A percentile compares a stretch with the other conserved stretches of the same genome.
Evolutionary conservation across 2,888 invertebrate genomes (phyloP).

Genomic region (Erebia palarica): DNA sequence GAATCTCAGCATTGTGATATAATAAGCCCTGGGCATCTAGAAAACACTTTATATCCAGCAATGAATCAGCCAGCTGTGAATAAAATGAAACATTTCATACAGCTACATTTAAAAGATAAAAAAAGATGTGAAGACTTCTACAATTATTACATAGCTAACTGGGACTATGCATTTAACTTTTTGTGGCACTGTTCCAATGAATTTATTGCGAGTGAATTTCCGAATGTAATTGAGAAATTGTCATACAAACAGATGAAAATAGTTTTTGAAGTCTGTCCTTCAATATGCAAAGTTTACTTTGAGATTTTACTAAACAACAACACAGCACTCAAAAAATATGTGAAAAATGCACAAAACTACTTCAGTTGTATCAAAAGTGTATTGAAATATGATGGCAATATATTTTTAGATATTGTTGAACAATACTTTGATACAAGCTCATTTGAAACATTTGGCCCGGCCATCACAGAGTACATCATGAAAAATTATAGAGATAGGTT

Average conservation of each 20-base stretch:
- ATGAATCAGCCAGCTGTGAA: constrained; percentile 60
- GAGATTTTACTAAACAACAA: constrained; percentile 48
- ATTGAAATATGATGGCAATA: constrained; percentile 51
- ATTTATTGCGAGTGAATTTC: constrained; percentile 49
- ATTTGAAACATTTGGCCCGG: constrained; percentile 44
- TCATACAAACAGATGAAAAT: constrained; percentile 53
- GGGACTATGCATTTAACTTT: constrained; percentile 54
- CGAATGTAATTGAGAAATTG: constrained; percentile 50
- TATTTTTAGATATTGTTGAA: constrained; percentile 57
- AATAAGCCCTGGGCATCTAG: constrained; percentile 59
- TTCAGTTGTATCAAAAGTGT: constrained; percentile 51
- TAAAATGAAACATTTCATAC: constrained; percentile 60
- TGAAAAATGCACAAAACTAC: constrained; percentile 44
- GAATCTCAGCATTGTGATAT: constrained; percentile 49
- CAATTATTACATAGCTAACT: constrained; percentile 52
- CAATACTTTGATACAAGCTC: constrained; percentile 47
- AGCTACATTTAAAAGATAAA: constrained; percentile 49
- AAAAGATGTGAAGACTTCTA: constrained; percentile 57
- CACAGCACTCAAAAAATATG: constrained; percentile 44
- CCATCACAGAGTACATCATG: constrained; percentile 53
- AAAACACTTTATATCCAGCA: constrained; percentile 55
- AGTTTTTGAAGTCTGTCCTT: constrained; percentile 55
- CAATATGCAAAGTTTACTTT: constrained; percentile 54
- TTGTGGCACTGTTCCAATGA: constrained; percentile 52
- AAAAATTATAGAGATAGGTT: constrained; percentile 52